A percentile compares a stretch with the other conserved stretches of the same genome.
These are phyloP conservation scores for Scaptomyza hsui DNA, from an alignment of 1,140 invertebrate species.

Conservation along the genomic window DNA sequence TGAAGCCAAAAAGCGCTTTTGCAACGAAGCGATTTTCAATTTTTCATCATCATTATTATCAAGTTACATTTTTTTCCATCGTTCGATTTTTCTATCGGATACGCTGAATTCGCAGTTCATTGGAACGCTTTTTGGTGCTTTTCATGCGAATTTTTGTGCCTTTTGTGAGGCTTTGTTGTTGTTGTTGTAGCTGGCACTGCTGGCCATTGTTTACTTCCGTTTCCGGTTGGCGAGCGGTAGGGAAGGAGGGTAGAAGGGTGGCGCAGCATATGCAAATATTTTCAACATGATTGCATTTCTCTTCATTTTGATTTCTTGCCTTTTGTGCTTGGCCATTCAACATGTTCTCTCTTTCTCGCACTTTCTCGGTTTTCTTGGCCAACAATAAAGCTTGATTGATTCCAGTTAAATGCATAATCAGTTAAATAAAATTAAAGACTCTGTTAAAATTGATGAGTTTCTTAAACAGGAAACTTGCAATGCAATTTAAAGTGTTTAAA, in stretches of 20 bases:
- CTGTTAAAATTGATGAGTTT: slow-evolving; percentile 21
- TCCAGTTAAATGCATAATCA: slow-evolving; percentile 54
- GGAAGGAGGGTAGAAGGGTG: neutral
- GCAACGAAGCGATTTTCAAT: slow-evolving; percentile 13
- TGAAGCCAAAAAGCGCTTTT: neutral
- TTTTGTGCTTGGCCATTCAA: slow-evolving; percentile 22
- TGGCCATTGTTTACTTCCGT: slow-evolving; percentile 78
- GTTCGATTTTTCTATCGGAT: slow-evolving; percentile 24
- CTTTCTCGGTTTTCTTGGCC: neutral
- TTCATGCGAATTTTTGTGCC: slow-evolving; percentile 46
- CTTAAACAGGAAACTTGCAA: slow-evolving; percentile 5
- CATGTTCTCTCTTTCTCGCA: too few relatives aligned
- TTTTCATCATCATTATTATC: slow-evolving; percentile 22
- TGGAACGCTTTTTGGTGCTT: slow-evolving; percentile 56
- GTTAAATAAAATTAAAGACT: slow-evolving; percentile 40
- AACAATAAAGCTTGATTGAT: slow-evolving; percentile 39
- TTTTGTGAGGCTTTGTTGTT: slow-evolving; percentile 39
- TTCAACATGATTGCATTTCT: slow-evolving; percentile 77
- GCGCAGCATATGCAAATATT: slow-evolving; percentile 76
- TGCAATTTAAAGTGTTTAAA: neutral
- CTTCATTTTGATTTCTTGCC: slow-evolving; percentile 51
- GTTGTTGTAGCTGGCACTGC: slow-evolving; percentile 7
- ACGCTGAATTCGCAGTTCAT: slow-evolving; percentile 59
- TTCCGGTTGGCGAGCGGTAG: slow-evolving; percentile 43
- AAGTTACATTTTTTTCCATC: slow-evolving; percentile 17